Evolutionary conservation across 2,113 vertebrate genomes (phyloP).

Genomic region (Corynorhinus townsendii): DNA sequence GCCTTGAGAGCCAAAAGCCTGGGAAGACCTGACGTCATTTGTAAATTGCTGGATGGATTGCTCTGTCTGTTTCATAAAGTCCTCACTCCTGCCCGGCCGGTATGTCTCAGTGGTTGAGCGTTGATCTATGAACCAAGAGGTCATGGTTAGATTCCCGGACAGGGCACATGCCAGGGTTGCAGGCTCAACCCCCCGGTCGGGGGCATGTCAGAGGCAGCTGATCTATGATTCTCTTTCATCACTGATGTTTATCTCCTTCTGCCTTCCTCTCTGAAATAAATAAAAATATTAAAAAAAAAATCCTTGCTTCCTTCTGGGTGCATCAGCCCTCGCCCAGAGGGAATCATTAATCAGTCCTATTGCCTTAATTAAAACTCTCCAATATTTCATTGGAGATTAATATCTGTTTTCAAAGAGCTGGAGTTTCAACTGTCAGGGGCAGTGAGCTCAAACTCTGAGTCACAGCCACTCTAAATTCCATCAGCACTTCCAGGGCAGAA

Average conservation of each 20-base stretch:
- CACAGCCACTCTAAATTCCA: not conserved
- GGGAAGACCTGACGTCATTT: not conserved
- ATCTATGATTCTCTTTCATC: too few species aligned
- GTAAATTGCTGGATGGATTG: conserved; percentile 1
- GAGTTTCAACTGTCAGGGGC: conserved; percentile 56
- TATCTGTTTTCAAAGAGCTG: conserved; percentile 69
- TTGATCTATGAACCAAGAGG: too few species aligned
- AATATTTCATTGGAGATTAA: conserved; percentile 75
- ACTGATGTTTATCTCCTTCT: too few species aligned
- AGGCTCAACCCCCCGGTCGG: too few species aligned
- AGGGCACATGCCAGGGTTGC: too few species aligned
- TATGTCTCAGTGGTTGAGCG: too few species aligned
- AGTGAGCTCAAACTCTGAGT: not conserved
- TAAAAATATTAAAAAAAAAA: too few species aligned
- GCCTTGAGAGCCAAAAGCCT: not conserved
- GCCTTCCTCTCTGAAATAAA: too few species aligned
- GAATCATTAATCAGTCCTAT: conserved; percentile 64
- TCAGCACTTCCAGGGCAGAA: not conserved
- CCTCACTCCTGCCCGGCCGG: not conserved
- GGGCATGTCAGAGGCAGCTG: too few species aligned
- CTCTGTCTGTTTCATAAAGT: not conserved
- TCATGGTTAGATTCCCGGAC: too few species aligned
- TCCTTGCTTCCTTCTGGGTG: not conserved
- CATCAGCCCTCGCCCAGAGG: conserved; percentile 28
- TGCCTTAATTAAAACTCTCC: conserved; percentile 72